phyloP scores from a whole-genome alignment of 2,888 invertebrate genomes.

The Belgica antarctica region DNA sequence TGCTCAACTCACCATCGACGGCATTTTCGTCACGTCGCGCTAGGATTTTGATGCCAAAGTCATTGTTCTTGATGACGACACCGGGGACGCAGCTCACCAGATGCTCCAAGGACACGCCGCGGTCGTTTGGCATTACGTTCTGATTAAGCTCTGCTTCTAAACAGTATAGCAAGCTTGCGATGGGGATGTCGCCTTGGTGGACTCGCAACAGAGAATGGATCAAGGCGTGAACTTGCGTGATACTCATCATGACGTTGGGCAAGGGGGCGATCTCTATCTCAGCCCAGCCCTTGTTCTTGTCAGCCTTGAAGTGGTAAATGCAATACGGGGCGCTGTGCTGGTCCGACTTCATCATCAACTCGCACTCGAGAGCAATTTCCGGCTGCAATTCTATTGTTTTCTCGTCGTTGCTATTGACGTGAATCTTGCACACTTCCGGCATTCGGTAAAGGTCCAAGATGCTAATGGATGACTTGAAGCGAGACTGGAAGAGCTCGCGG shows the following conservation, averaged over 20 bases:
- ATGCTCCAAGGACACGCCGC: conserved; percentile 85
- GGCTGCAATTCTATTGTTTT: conserved; percentile 69
- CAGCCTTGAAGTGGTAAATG: conserved; percentile 59
- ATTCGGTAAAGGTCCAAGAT: conserved; percentile 69
- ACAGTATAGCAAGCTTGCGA: conserved; percentile 53
- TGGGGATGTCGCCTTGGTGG: conserved; percentile 54
- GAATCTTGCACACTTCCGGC: conserved; percentile 72
- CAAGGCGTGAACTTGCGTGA: conserved; percentile 52
- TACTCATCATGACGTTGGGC: conserved; percentile 58
- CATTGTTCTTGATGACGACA: conserved; percentile 58
- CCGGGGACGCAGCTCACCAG: conserved; percentile 79
- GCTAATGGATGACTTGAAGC: conserved; percentile 71
- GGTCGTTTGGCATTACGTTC: conserved; percentile 54
- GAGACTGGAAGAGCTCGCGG: conserved; percentile 74
- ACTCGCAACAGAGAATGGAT: conserved; percentile 52
- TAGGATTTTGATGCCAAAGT: conserved; percentile 55
- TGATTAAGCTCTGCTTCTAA: conserved; percentile 52
- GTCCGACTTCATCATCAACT: conserved; percentile 56
- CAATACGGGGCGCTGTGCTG: conserved; percentile 63
- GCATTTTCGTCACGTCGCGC: conserved; percentile 51
- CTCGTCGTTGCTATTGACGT: conserved; percentile 67
- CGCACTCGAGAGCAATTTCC: conserved; percentile 59
- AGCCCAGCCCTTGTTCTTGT: conserved; percentile 70
- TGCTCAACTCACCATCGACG: conserved; percentile 45
- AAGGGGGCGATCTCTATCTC: conserved; percentile 69